Base-by-base conservation (phyloP, 1,140 invertebrate genomes). In the Sinella curviseta region DNA sequence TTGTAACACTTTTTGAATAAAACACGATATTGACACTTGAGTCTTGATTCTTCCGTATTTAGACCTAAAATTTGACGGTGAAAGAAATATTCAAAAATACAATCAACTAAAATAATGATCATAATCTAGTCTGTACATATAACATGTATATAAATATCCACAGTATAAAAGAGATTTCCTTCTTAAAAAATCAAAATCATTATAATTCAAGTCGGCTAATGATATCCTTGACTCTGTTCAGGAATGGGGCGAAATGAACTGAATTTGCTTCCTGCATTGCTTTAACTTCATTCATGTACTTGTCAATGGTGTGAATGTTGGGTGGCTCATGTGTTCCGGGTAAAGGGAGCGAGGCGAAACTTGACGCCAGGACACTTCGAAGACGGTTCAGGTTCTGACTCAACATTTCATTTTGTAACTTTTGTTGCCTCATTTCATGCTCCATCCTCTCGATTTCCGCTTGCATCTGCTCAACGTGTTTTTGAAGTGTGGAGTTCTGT, bases 401-500 rank as follows among this genome's bases (percentile, higher is more conserved):
- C 80, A 84, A 75, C 83, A 84, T 84, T 76, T 84, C 83, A 75
- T 84, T 84, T 55, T 84, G 83, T 24, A 84, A 76, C 55, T 84
- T 84, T 77, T 84, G 83, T 74, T 84, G 83, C 73, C 83, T 77
- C 83, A 84, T 85, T 78, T 85, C 84, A 39, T 83, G 81, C 54
- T 85, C 84, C 81, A 85, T 83, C 60, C 84, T 78, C 36, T 83
- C 82, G 79, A 85, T 84, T 70, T 84, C 84, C 17, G 80, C 74
- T 74, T 85, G 84, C 87, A 90, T 88, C 82, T 88, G 89, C 77
- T 91, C 90, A 75, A 91, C 89, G 84, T 91, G 90, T 85, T 90
- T 91, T 74, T 88, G 88, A 8, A 91, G 85, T 24, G 90, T 89
- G 2, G 89, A 88, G 85, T 91, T 91, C 83, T 91, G 90, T 83